Conservation (phyloP, 2,888 invertebrate genomes). For the Nymphalis urticae region DNA sequence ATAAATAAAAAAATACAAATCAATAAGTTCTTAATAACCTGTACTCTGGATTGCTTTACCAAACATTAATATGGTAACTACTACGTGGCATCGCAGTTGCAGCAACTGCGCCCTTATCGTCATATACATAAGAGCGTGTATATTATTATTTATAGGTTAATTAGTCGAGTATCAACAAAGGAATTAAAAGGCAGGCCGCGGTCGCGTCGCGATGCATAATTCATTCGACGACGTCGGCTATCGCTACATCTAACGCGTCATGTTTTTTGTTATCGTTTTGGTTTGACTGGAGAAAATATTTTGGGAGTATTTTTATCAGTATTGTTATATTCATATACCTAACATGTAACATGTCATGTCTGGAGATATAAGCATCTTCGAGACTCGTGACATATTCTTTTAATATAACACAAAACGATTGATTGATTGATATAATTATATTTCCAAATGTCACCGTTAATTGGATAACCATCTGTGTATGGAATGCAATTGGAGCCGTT, state of each 20-base stretch:
- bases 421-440: too few relatives aligned
- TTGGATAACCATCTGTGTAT: too few relatives aligned
- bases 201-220: constrained; percentile 34
- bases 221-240: constrained; percentile 30
- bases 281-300: constrained; percentile 13
- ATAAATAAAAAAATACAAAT: constrained; percentile 10
- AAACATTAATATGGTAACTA: constrained; percentile 4
- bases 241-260: constrained; percentile 31
- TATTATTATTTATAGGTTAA: constrained; percentile 27
- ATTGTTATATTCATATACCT: background rate
- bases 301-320: constrained; percentile 2
- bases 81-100: background rate
- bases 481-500: too few relatives aligned
- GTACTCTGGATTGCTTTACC: constrained; percentile 8
- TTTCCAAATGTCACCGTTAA: too few relatives aligned
- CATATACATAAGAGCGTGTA: constrained; percentile 4
- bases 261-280: constrained; percentile 30
- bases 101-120: constrained; percentile 4
- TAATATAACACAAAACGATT: too few relatives aligned
- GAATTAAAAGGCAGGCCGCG: constrained; percentile 32
- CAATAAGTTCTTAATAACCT: constrained; percentile 14
- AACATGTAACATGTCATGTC: background rate
- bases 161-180: constrained; percentile 35
- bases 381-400: too few relatives aligned
- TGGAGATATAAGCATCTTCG: too few relatives aligned